Evolutionary conservation across 2,113 vertebrate species (phyloP).

Genomic region (Corvus cornix): DNA sequence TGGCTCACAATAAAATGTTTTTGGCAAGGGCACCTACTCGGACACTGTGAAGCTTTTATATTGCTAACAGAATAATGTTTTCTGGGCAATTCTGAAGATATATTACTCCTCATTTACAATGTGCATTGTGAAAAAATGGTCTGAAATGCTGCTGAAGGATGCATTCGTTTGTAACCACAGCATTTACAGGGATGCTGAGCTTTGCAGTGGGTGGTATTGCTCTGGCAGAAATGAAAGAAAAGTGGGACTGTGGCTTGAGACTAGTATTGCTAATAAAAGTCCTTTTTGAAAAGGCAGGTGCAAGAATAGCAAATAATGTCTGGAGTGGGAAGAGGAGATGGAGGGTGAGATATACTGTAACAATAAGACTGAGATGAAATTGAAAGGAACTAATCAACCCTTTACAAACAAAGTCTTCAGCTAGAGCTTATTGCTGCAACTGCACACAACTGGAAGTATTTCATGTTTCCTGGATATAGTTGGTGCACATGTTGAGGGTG

Average conservation of each 20-base stretch:
- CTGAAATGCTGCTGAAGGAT: conserved; percentile 44
- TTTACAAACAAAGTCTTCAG: neutral
- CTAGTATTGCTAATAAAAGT: neutral
- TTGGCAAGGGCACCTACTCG: conserved; percentile 39
- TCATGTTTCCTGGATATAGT: neutral
- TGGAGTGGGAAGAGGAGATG: neutral
- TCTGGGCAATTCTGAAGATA: conserved; percentile 50
- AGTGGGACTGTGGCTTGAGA: neutral
- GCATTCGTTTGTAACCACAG: conserved; percentile 16
- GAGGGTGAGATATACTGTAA: neutral
- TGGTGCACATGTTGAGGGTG: neutral
- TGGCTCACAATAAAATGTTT: conserved; percentile 55
- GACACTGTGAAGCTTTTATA: conserved; percentile 41
- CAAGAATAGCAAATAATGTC: neutral
- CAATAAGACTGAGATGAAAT: neutral
- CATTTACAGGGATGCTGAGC: conserved; percentile 11
- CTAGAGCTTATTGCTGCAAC: neutral
- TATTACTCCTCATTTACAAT: conserved; percentile 39
- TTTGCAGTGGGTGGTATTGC: conserved; percentile 14
- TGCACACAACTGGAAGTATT: neutral
- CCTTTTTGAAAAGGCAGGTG: neutral
- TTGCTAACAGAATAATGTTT: conserved; percentile 44
- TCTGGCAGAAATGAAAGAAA: conserved; percentile 8
- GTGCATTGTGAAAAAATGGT: conserved; percentile 27
- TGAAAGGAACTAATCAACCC: neutral